These are phyloP conservation scores for Helicoverpa armigera DNA, from an alignment of 1,140 invertebrate species.

Conservation along the genomic window DNA sequence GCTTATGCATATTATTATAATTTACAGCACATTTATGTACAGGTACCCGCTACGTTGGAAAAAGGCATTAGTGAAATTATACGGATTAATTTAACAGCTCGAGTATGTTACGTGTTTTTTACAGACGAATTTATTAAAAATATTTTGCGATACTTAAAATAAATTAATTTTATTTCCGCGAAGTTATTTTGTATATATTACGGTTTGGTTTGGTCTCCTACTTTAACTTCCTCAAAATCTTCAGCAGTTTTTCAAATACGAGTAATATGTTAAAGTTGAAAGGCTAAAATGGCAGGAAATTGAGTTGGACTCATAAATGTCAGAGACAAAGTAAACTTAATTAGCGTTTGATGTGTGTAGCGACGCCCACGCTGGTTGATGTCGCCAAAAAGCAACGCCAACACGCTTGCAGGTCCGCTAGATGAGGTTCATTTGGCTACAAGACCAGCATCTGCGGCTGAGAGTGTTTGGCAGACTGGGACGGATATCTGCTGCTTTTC, in stretches of 20 bases:
- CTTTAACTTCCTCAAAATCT: no score
- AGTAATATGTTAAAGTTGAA: no score
- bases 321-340: conserved; percentile 50
- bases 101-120: not conserved
- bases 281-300: no score
- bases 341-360: conserved; percentile 32
- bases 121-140: not conserved
- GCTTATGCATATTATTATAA: conserved; percentile 18
- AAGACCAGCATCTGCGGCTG: conserved; percentile 54
- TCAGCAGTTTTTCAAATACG: no score
- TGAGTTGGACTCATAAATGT: conserved; percentile 22
- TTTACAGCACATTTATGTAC: not conserved
- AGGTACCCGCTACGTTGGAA: not conserved
- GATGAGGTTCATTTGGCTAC: conserved; percentile 64
- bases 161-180: no score
- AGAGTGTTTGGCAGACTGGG: conserved; percentile 56
- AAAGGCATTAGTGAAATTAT: conserved; percentile 15
- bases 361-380: conserved; percentile 11
- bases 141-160: not conserved
- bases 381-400: conserved; percentile 61
- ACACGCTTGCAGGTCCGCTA: conserved; percentile 52
- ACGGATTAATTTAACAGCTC: conserved; percentile 21
- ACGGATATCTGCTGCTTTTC: conserved; percentile 53
- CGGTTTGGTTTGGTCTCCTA: no score
- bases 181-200: no score